Percentiles rank a stretch among this genome's conserved stretches.
Conservation (phyloP, 2,113 vertebrate species). For the Bubalus kerabau region DNA sequence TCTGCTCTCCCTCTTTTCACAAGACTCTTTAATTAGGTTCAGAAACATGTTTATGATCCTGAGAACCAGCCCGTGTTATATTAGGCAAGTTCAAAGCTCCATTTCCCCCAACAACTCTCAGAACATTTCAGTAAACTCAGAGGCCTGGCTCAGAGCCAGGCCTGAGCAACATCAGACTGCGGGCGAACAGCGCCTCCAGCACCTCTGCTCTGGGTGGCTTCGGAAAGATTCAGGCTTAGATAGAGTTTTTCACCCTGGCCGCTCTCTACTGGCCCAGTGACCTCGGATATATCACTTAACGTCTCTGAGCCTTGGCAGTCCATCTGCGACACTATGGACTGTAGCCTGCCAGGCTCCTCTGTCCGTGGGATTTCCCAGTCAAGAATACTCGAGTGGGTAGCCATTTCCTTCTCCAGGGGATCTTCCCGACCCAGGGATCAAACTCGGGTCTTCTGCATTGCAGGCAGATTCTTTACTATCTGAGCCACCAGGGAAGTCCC, state of each 20-base stretch:
- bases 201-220: background rate
- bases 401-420: background rate
- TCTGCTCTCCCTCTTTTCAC: slow-evolving; percentile 39
- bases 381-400: background rate
- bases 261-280: background rate
- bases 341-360: background rate
- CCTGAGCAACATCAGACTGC: slow-evolving; percentile 18
- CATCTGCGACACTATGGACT: background rate
- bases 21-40: slow-evolving; percentile 70
- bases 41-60: slow-evolving; percentile 69
- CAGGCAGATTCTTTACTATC: background rate
- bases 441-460: background rate
- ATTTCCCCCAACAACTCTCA: slow-evolving; percentile 55
- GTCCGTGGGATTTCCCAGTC: background rate
- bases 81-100: slow-evolving; percentile 70
- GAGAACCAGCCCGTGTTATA: slow-evolving; percentile 71
- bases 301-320: background rate
- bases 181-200: slow-evolving; percentile 13
- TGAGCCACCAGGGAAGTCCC: background rate
- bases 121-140: slow-evolving; percentile 56
- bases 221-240: background rate
- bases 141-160: slow-evolving; percentile 52
- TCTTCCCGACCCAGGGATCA: background rate
- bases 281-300: background rate
- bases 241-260: background rate